Conservation (phyloP, 2,113 vertebrate genomes). For the Oryzias curvinotus region DNA sequence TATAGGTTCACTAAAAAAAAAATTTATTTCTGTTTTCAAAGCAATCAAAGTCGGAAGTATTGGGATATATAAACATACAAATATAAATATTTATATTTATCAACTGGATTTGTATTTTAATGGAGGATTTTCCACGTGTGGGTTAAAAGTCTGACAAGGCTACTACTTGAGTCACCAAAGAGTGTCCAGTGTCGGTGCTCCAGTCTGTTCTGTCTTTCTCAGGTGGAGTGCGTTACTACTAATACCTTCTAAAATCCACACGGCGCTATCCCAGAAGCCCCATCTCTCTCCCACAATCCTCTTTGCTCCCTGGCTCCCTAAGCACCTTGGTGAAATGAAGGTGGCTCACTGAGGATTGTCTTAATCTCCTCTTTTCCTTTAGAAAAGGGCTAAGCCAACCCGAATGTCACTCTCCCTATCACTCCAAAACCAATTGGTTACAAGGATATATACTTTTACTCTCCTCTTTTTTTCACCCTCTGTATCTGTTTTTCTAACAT, state of each 20-base stretch:
- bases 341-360: slow-evolving; percentile 74
- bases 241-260: slow-evolving; percentile 69
- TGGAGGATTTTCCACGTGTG: too few relatives aligned
- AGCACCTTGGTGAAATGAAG: slow-evolving; percentile 78
- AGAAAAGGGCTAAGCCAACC: slow-evolving; percentile 76
- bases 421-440: slow-evolving; percentile 75
- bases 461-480: slow-evolving; percentile 13
- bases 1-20: too few relatives aligned
- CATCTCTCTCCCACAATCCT: slow-evolving; percentile 74
- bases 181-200: slow-evolving; percentile 54
- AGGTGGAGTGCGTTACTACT: slow-evolving; percentile 67
- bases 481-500: slow-evolving; percentile 31
- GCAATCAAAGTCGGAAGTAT: too few relatives aligned
- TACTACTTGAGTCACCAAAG: slow-evolving; percentile 73
- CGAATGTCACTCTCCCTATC: slow-evolving; percentile 77
- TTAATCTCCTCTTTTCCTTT: slow-evolving; percentile 76
- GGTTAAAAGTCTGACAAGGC: slow-evolving; percentile 4
- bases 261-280: slow-evolving; percentile 56
- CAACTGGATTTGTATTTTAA: too few relatives aligned
- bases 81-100: too few relatives aligned
- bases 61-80: too few relatives aligned
- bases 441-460: slow-evolving; percentile 68
- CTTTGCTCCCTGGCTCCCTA: slow-evolving; percentile 82
- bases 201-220: slow-evolving; percentile 64
- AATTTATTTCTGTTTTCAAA: too few relatives aligned